Base-by-base conservation (phyloP, 2,797 vertebrate genomes). In the Cheirogaleus major region DNA sequence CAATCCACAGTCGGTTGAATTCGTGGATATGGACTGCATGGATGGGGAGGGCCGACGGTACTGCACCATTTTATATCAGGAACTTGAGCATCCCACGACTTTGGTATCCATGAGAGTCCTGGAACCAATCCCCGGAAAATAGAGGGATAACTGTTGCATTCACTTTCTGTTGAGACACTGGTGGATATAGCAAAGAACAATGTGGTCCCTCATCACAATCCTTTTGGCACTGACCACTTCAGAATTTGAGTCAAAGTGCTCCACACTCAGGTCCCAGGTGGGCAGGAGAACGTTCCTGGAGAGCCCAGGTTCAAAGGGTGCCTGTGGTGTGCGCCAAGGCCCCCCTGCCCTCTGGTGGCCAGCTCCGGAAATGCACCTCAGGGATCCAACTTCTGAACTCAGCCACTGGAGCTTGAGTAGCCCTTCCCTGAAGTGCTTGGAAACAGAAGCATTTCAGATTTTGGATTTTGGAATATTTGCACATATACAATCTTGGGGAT, bases 261-360 rank as follows among this genome's bases (percentile, higher is more conserved):
- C 63, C 20, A 48, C 22, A 4, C 75, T 65, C n/a, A 35, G 80
- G 43, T 45, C 23, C 69, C 35, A n/a, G 88, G 15, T 35, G 59
- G 48, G 45, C 32, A 41, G 22, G 7, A 87, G 52, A 22, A 50
- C 43, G 59, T 85, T 52, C 65, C 2, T 2, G 41, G 55, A 38
- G 50, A 70, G 35, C 43, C 50, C 38, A 41, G 63, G 65, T 80
- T 41, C 72, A 4, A 3, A 25, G 79, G 61, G 43, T 25, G 38
- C 48, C 35, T 11, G 23, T 10, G 9, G 20, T 27, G 61, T 38
- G 35, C 10, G 38, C 76, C 55, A 61, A 65, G 81, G 73, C 22
- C 70, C 82, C 84, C 82, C 88, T 86, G 94, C 95, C 96, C 96
- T 91, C 97, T 97, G 79, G 95, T 84, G 97, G 97, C 30, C 52